These are phyloP conservation scores for Eurosta solidaginis DNA, from an alignment of 1,140 invertebrate species.

Conservation along the genomic window DNA sequence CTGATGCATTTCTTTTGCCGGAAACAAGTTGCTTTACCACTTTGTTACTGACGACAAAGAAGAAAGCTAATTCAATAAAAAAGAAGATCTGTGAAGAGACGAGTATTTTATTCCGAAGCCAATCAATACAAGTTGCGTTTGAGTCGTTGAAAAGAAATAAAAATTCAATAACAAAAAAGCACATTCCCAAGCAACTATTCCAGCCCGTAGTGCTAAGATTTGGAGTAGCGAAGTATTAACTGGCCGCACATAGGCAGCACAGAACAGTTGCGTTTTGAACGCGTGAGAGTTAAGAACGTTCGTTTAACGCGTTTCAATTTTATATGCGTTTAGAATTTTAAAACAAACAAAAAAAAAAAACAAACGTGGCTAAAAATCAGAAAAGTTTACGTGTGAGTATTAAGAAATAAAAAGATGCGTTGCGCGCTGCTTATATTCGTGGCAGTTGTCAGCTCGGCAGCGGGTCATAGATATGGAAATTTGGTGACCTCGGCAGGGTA, in stretches of 20 bases:
- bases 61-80: neutral
- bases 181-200: neutral
- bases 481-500: neutral
- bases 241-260: slow-evolving; percentile 31
- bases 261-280: slow-evolving; percentile 49
- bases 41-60: neutral
- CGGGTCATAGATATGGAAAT: neutral
- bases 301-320: neutral
- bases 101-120: neutral
- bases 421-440: neutral
- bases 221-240: slow-evolving; percentile 30
- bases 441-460: neutral
- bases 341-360: neutral
- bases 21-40: neutral
- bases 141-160: neutral
- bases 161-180: neutral
- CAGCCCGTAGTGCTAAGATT: neutral
- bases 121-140: slow-evolving; percentile 4
- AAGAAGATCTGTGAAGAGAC: neutral
- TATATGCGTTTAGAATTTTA: neutral
- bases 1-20: neutral
- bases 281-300: slow-evolving; percentile 51
- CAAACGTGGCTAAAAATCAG: neutral
- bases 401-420: neutral
- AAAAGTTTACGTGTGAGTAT: neutral